Evolutionary conservation across 2,797 vertebrate genomes (phyloP), one percentile per base, ranked within the genome.

Genomic region (Diglossa cyanea): DNA sequence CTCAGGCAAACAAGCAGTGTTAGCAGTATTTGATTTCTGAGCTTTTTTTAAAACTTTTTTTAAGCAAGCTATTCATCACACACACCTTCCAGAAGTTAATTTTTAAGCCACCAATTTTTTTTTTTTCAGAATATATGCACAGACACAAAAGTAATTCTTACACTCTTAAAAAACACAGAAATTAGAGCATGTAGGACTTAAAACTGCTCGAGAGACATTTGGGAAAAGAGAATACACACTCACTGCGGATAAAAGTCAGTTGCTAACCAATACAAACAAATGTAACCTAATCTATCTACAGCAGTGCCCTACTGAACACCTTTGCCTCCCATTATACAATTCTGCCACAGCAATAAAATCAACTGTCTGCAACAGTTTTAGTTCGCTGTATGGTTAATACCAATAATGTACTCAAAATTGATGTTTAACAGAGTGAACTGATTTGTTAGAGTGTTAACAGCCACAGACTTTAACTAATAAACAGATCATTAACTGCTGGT

Each of bases 391-490:
- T 97, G 95, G 95, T 97, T 97, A 97, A 97, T 97, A 96, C 97
- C 97, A 97, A 96, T 95, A 93, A 94, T 76, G 94, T 90, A 96
- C 96, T 97, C 97, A 95, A 97, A 97, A 97, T 97, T 96, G 97
- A 98, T 97, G 96, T 96, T 97, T 98, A 97, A 97, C 96, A 97
- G 97, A 96, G 95, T 97, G 92, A 96, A 94, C 96, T 92, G 96
- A 95, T 74, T 93, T 96, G 94, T 93, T 94, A 72, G 94, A 71
- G 91, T 96, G 97, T 97, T 97, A 97, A 97, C 96, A 97, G 97
- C 96, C 55, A 93, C 93, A 94, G 96, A 97, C 95, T 95, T 93
- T 55, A 93, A 96, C 97, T 97, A 95, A 98, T 98, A 98, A 98
- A 98, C 97, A 97, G 97, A 97, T 96, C 92, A 90, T 97, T 97